Base-by-base conservation (phyloP, 2,113 vertebrate species). In the Oreochromis spilurus region DNA sequence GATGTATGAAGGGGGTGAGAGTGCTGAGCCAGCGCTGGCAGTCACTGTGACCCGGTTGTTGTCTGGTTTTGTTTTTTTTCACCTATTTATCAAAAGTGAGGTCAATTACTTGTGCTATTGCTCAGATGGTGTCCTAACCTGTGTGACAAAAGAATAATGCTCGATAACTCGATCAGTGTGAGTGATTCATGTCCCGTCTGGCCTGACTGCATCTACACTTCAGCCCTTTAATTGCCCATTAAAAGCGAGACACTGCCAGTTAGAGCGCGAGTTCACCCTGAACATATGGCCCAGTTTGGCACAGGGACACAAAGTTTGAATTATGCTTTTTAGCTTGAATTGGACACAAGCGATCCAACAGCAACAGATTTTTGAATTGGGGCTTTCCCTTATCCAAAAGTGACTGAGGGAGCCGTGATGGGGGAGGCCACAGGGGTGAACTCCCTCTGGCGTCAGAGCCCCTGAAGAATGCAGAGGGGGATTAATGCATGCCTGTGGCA, bases 401-500 rank as follows among this genome's bases (percentile, higher is more conserved):
- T 31, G 36, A 9, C 81, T 60, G 65, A 6, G 5, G 5, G 53
- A 3, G 55, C 16, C 54, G 13, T 26, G 54, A 48, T 75, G 48
- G 60, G 88, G 70, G 81, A 82, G 93, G 91, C 52, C 79, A 82
- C 87, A 10, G 84, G 87, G 90, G 86, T 84, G 89, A 80, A 83
- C 81, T 87, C 84, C 86, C 75, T 75, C 62, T 89, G 93, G 94
- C 87, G 90, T 94, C 93, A 84, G 91, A 90, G 88, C 90, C 94
- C 93, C 95, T 94, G 83, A 93, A 96, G 95, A 97, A 96, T 97
- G 96, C 93, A 83, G 89, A 90, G 93, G 91, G 94, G 95, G 91
- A 90, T 94, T 96, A 95, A 94, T 94, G 93, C 93, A 88, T 91
- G 93, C 93, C 91, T 89, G 86, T 81, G 92, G 91, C 94, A 94